Evolutionary conservation across 2,113 vertebrate genomes (phyloP), one percentile per base, ranked within the genome.

Genomic region (Limanda limanda): DNA sequence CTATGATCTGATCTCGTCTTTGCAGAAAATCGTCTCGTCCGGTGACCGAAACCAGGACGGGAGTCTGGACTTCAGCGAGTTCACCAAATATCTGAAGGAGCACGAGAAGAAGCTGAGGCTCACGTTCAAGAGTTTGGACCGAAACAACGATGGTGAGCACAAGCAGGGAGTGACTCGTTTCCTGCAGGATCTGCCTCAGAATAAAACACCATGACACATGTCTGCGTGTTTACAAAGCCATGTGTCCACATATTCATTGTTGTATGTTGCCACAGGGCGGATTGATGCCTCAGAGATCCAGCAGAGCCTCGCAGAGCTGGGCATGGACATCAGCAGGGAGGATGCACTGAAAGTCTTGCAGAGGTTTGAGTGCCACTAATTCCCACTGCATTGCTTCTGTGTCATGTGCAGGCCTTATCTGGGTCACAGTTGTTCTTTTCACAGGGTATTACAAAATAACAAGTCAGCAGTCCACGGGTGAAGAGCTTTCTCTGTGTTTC

Each of bases 21-120:
- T 71, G 73, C 83, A 99, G 97, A 97, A 97, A 96, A 98, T 99
- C 64, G 96, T 99, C 77, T 92, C 81, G 55, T 95, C 95, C 64
- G 97, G 96, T 48, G 97, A 98, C 88, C 86, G 90, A 74, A 96
- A 99, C 89, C 95, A 95, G 71, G 96, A 98, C 65, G 96, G 96
- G 25, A 92, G 94, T 63, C 93, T 99, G 51, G 96, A 98, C 92
- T 97, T 99, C 89, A 91, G 90, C 84, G 98, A 99, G 93, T 99
- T 99, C 92, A 95, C 95, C 89, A 95, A 88, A 66, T 99, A 99
- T 64, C 95, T 99, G 81, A 97, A 96, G 83, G 97, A 97, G 25
- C 98, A 99, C 71, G 97, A 99, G 92, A 98, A 96, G 90, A 98
- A 99, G 91, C 97, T 99, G 93, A 92, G 91, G 83, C 89, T 99